phyloP scores from a whole-genome alignment of 2,888 invertebrate genomes.

The Parnassius glacialis region DNA sequence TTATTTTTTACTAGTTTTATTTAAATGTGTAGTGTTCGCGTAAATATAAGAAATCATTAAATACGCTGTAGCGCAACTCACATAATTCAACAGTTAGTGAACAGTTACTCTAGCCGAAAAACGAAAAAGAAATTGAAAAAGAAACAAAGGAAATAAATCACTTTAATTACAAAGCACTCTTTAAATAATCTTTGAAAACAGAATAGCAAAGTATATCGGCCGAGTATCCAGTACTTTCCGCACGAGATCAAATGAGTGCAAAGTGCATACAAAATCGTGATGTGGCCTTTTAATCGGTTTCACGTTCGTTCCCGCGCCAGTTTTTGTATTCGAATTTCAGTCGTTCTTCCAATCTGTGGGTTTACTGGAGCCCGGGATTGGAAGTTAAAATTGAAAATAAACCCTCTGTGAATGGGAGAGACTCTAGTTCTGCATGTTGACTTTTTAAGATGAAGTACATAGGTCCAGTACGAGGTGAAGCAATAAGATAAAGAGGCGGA shows the following conservation, averaged over 20 bases:
- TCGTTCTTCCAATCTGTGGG: constrained; percentile 65
- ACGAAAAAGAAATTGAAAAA: constrained; percentile 19
- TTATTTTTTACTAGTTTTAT: too few relatives aligned
- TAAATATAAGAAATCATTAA: too few relatives aligned
- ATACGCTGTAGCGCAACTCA: neutral
- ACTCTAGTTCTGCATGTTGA: constrained; percentile 43
- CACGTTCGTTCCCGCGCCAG: constrained; percentile 76
- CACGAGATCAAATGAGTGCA: constrained; percentile 74
- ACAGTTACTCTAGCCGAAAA: constrained; percentile 7
- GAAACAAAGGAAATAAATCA: constrained; percentile 36
- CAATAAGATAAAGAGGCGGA: constrained; percentile 78
- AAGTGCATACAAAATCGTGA: constrained; percentile 81
- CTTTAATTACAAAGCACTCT: constrained; percentile 69
- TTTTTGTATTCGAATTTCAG: constrained; percentile 78
- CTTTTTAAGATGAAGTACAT: constrained; percentile 36
- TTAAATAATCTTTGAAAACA: constrained; percentile 66
- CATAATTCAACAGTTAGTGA: neutral
- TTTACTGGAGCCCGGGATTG: constrained; percentile 53
- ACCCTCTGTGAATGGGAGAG: constrained; percentile 50
- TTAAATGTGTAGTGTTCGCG: too few relatives aligned
- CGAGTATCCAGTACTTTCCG: constrained; percentile 57
- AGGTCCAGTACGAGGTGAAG: constrained; percentile 49
- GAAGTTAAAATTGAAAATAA: constrained; percentile 45
- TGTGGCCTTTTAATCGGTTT: constrained; percentile 80
- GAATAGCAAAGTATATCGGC: constrained; percentile 62